Conservation (phyloP, 2,113 vertebrate genomes). For the Mohoua ochrocephala region DNA sequence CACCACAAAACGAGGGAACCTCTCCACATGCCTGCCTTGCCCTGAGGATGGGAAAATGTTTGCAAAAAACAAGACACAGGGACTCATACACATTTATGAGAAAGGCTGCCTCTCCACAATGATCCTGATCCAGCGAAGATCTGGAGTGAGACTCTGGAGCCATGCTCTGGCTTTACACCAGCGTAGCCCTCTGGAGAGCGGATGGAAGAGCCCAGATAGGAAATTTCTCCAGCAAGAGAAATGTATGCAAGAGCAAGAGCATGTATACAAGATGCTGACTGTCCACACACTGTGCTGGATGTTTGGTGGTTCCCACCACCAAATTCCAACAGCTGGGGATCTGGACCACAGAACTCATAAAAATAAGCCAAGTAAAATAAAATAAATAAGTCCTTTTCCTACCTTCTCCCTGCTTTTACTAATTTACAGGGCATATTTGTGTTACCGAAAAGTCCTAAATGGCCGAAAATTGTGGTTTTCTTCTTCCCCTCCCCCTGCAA, state of each 20-base stretch:
- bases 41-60: background rate
- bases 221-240: background rate
- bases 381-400: background rate
- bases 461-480: background rate
- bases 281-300: accelerated
- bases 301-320: background rate
- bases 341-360: background rate
- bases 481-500: background rate
- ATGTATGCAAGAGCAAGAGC: background rate
- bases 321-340: background rate
- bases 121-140: background rate
- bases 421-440: background rate
- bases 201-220: background rate
- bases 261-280: background rate
- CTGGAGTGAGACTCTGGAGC: background rate
- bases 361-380: constrained; percentile 3
- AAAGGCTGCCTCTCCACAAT: background rate
- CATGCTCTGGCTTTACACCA: background rate
- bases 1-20: accelerated
- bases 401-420: background rate
- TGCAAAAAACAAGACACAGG: background rate
- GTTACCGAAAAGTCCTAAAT: background rate
- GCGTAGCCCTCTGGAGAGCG: background rate
- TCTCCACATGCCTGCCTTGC: background rate
- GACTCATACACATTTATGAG: background rate